These are phyloP conservation scores for Fragum fragum DNA, from an alignment of 2,888 invertebrate genomes.

Conservation along the genomic window DNA sequence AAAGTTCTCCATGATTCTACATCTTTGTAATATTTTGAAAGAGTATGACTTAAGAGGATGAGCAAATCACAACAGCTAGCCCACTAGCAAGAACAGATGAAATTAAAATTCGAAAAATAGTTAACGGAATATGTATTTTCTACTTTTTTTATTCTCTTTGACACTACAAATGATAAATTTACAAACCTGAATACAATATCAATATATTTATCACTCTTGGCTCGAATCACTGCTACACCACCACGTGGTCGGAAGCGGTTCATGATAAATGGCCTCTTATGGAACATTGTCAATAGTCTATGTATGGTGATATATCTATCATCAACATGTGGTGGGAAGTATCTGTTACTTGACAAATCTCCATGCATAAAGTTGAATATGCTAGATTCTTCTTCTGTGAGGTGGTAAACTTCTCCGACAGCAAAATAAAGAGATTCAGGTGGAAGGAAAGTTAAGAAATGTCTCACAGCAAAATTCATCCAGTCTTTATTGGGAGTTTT, in stretches of 20 bases:
- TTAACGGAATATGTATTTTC: too few relatives aligned
- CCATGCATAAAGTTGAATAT: background rate
- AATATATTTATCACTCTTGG: conserved; percentile 79
- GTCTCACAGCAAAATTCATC: conserved; percentile 77
- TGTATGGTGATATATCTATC: conserved; percentile 76
- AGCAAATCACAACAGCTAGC: too few relatives aligned
- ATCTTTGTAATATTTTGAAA: too few relatives aligned
- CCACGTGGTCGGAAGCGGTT: conserved; percentile 84
- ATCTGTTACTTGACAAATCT: conserved; percentile 79
- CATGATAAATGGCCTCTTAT: conserved; percentile 84
- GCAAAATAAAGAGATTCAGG: background rate
- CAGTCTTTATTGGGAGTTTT: conserved; percentile 63
- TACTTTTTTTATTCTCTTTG: too few relatives aligned
- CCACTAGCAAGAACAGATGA: too few relatives aligned
- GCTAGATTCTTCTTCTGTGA: background rate
- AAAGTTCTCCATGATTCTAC: too few relatives aligned
- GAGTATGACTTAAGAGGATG: too few relatives aligned
- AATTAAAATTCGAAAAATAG: too few relatives aligned
- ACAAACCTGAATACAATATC: conserved; percentile 84
- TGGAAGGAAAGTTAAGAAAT: conserved; percentile 81
- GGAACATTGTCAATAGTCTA: conserved; percentile 82
- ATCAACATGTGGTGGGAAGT: conserved; percentile 77
- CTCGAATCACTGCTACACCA: conserved; percentile 80
- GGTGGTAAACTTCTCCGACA: conserved; percentile 1
- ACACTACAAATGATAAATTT: too few relatives aligned